Conservation (phyloP, 2,797 vertebrate genomes). For the Tinamus major region DNA sequence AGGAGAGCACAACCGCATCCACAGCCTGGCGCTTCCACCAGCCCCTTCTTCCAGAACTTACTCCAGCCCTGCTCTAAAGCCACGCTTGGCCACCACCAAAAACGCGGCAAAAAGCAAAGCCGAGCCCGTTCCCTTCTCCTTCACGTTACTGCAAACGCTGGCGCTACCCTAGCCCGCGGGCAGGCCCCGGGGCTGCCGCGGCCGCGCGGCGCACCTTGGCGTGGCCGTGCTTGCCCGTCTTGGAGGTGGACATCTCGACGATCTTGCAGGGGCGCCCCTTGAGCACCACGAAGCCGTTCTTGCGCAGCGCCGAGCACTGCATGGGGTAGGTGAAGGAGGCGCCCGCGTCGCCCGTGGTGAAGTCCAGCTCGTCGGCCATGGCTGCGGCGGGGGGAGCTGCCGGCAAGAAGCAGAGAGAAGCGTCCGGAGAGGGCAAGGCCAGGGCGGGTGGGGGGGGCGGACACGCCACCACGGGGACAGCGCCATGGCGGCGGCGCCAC, state of each 20-base stretch:
- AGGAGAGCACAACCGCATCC: background rate
- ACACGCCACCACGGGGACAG: background rate
- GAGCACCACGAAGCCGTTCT: conserved; percentile 93
- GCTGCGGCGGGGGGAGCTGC: conserved; percentile 44
- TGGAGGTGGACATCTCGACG: conserved; percentile 96
- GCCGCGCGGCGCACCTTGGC: conserved; percentile 85
- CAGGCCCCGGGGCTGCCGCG: no score
- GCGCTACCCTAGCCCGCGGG: background rate
- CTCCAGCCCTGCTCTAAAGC: background rate
- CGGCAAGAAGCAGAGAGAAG: background rate
- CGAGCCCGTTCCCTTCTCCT: rapidly evolving
- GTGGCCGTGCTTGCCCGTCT: conserved; percentile 97
- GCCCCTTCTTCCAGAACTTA: conserved; percentile 41
- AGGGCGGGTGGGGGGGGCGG: background rate
- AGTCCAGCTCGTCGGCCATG: conserved; percentile 95
- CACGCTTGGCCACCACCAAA: background rate
- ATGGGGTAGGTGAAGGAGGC: conserved; percentile 90
- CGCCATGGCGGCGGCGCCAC: background rate
- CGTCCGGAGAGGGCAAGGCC: background rate
- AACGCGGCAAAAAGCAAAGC: rapidly evolving
- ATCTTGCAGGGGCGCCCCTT: conserved; percentile 95
- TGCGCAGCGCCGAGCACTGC: conserved; percentile 96
- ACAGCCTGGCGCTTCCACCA: conserved; percentile 50
- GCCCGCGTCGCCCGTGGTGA: conserved; percentile 91
- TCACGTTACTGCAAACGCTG: background rate